phyloP scores from a whole-genome alignment of 2,888 invertebrate genomes.

The Acanthopleura granulata region DNA sequence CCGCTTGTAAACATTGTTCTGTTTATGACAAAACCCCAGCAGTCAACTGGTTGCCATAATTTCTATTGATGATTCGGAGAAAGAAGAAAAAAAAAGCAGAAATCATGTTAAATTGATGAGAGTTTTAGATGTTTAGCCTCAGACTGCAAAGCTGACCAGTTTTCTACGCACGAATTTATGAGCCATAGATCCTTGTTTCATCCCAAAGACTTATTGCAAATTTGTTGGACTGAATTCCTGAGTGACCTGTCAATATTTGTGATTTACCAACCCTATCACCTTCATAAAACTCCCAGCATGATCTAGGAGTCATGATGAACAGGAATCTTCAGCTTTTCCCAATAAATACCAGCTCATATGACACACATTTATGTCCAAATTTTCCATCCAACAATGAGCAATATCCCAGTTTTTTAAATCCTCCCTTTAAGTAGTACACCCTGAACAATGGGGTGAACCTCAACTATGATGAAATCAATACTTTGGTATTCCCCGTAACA shows the following conservation, averaged over 20 bases:
- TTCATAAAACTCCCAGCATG: neutral
- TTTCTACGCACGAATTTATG: neutral
- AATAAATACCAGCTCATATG: too few species aligned
- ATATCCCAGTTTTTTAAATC: too few species aligned
- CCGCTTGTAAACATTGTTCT: neutral
- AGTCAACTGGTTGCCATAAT: too few species aligned
- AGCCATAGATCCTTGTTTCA: neutral
- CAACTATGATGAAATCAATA: too few species aligned
- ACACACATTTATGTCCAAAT: too few species aligned
- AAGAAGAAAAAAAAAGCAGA: neutral
- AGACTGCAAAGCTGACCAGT: neutral
- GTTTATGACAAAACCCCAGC: neutral
- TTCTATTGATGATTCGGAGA: too few species aligned
- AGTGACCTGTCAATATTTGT: conserved; percentile 5
- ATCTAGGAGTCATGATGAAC: too few species aligned
- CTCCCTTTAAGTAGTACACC: too few species aligned
- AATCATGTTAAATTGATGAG: conserved; percentile 11
- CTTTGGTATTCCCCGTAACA: too few species aligned
- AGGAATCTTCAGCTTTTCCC: too few species aligned
- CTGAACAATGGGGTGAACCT: too few species aligned
- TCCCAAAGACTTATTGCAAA: neutral
- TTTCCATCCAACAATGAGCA: too few species aligned
- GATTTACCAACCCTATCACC: neutral
- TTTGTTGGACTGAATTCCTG: neutral
- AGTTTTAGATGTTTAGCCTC: neutral